Evolutionary conservation across 2,113 vertebrate species (phyloP).

Genomic region (Phrynosoma blainvillii): DNA sequence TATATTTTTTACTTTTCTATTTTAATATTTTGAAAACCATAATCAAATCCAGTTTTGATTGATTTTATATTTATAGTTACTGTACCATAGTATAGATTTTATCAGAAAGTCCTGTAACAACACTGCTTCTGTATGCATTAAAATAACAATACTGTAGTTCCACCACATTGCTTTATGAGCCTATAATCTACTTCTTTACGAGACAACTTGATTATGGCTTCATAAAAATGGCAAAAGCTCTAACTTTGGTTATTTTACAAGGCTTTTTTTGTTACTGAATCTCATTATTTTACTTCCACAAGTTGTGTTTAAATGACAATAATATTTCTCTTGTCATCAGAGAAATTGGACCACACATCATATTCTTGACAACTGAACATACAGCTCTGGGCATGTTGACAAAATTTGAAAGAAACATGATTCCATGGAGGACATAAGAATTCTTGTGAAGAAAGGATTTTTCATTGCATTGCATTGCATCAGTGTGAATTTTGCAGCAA

Average conservation of each 20-base stretch:
- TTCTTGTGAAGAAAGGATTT: background rate
- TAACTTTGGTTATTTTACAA: slow-evolving; percentile 56
- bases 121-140: slow-evolving; percentile 38
- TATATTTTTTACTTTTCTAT: slow-evolving; percentile 30
- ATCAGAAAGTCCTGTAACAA: slow-evolving; percentile 35
- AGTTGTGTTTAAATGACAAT: slow-evolving; percentile 18
- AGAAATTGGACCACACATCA: slow-evolving; percentile 8
- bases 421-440: background rate
- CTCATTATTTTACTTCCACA: slow-evolving; percentile 51
- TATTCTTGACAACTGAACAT: background rate
- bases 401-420: background rate
- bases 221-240: slow-evolving; percentile 63
- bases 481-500: background rate
- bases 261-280: slow-evolving; percentile 56
- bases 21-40: slow-evolving; percentile 38
- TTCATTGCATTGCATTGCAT: background rate
- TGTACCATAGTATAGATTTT: slow-evolving; percentile 42
- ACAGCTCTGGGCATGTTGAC: background rate
- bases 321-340: background rate
- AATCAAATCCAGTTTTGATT: slow-evolving; percentile 62
- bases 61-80: slow-evolving; percentile 60
- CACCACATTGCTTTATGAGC: slow-evolving; percentile 68
- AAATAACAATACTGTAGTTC: slow-evolving; percentile 61
- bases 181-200: slow-evolving; percentile 68
- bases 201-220: slow-evolving; percentile 70